Evolutionary conservation across 1,140 invertebrate species (phyloP), one percentile per base, ranked within the genome.

Genomic region (Pararge aegeria): DNA sequence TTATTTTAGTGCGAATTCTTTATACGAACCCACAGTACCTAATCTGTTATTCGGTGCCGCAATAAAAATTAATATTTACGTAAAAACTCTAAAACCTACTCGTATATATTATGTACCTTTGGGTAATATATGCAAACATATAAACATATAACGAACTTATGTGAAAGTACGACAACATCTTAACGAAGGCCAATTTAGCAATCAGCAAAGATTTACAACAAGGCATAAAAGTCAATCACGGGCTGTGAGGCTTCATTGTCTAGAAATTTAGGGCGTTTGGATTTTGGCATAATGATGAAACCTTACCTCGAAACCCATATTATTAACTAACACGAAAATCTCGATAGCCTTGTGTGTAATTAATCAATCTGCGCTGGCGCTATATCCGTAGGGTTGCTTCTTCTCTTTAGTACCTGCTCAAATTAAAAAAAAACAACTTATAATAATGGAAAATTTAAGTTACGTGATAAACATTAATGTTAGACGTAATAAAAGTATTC

Each of bases 321-420:
- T 34, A 62, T 62, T 34, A 56, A 56, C 60, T 44, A 52, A 56
- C 60, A 62, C 48, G 54, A 40, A 62, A 56, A 62, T 62, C 60
- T 62, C 42, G 29, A 52, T 37, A 55, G 51, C 40, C 38, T 46
- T 34, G 51, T 62, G 56, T 60, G 57, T 65, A 60, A 65, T 60
- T 48, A 55, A 65, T 65, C 58, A 55, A 64, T 68, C 62, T 52
- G 55, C 61, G 42, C 50, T 48, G 55, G 66, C 66, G 66, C 58
- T 55, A 30, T 38, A 40, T 18, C 42, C 0, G 18, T 27, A 29
- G 38, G 27, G 27, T 55, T 30, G 40, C 42, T 29, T 5, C 38
- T 10, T 16, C 5, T 2, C 5, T 16, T 40, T 15, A 37, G 10
- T 37, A 37, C 3, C n/a, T n/a, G n/a, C n/a, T n/a, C n/a, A n/a